Conservation (phyloP, 2,113 vertebrate genomes). For the Oreocharis arfaki region DNA sequence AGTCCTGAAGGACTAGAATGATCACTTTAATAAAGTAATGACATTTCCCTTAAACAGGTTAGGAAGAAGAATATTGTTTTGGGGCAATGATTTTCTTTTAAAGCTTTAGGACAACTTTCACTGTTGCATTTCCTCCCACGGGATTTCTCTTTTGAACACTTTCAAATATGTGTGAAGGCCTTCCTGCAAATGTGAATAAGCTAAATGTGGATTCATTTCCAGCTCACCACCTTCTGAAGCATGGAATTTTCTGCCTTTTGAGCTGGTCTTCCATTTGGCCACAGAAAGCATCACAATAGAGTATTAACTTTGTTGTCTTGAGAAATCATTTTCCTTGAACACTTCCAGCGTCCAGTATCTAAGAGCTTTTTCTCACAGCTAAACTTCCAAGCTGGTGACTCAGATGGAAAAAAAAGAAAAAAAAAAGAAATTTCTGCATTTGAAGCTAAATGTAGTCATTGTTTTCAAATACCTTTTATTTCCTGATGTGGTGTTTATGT, state of each 20-base stretch:
- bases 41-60: conserved; percentile 33
- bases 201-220: conserved; percentile 5
- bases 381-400: not conserved
- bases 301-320: not conserved
- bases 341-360: not conserved
- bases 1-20: not conserved
- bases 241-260: not conserved
- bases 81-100: not conserved
- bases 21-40: conserved; percentile 48
- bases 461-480: not conserved
- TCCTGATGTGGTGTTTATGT: not conserved
- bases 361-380: not conserved
- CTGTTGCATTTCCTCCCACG: not conserved
- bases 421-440: not conserved
- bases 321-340: not conserved
- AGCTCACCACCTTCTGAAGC: not conserved
- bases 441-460: not conserved
- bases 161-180: not conserved
- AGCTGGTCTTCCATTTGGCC: not conserved
- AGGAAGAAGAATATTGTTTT: conserved; percentile 18
- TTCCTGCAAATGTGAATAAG: not conserved
- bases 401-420: not conserved
- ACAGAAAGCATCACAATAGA: not conserved
- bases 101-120: not conserved
- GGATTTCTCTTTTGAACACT: conserved; percentile 10